Evolutionary conservation across 2,888 invertebrate genomes (phyloP).

Genomic region (Pachydiplax longipennis): DNA sequence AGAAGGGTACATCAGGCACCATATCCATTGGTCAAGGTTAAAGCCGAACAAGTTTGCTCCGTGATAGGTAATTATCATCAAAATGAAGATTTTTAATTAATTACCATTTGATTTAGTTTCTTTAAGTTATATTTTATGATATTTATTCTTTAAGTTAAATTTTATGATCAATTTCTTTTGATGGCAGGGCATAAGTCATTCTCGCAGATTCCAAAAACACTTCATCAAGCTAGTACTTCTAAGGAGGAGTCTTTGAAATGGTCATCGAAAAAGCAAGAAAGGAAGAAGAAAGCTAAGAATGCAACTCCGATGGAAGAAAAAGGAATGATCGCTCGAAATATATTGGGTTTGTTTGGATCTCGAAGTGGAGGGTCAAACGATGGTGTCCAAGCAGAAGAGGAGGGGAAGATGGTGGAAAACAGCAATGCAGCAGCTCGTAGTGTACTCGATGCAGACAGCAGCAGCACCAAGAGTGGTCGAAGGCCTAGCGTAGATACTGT

Average conservation of each 20-base stretch:
- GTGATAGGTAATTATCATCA: not conserved
- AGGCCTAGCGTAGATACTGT: constrained; percentile 87
- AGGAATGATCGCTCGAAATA: constrained; percentile 76
- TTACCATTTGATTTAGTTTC: not conserved
- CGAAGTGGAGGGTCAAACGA: constrained; percentile 10
- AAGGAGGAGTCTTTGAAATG: constrained; percentile 25
- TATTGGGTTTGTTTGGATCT: constrained; percentile 81
- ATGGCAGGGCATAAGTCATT: not conserved
- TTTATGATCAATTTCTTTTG: not conserved
- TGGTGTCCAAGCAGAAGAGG: not conserved
- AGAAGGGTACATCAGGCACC: constrained; percentile 81
- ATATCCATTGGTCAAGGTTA: constrained; percentile 79
- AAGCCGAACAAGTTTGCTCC: constrained; percentile 59
- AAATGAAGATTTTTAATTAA: not conserved
- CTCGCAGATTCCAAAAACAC: not conserved
- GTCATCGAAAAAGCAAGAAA: constrained; percentile 52
- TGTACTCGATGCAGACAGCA: constrained; percentile 71
- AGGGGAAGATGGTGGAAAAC: not conserved
- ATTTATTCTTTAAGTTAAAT: not conserved
- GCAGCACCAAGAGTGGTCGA: constrained; percentile 78
- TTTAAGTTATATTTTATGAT: not conserved
- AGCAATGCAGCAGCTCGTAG: constrained; percentile 51
- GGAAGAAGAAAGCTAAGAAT: constrained; percentile 60
- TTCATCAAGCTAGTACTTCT: not conserved
- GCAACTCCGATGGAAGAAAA: constrained; percentile 55